A percentile compares a stretch with the other conserved stretches of the same genome.
Evolutionary conservation across 2,797 vertebrate genomes (phyloP).

Genomic region (Cetoscarus ocellatus): DNA sequence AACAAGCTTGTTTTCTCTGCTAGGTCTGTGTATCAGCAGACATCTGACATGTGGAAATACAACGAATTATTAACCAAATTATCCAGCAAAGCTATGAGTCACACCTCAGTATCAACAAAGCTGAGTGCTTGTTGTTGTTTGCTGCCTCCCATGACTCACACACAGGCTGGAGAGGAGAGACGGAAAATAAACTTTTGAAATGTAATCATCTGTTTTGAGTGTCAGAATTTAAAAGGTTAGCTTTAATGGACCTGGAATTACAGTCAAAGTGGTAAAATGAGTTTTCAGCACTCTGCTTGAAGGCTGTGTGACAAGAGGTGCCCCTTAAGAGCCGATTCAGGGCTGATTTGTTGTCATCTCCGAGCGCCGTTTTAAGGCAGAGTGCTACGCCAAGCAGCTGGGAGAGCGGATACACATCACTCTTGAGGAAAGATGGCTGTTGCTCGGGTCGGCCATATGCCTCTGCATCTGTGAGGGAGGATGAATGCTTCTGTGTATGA

Average conservation of each 20-base stretch:
- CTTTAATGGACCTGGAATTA: constrained; percentile 33
- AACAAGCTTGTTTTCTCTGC: constrained; percentile 43
- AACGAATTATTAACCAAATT: constrained; percentile 56
- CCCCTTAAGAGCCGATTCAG: constrained; percentile 30
- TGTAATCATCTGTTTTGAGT: constrained; percentile 17
- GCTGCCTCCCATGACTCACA: constrained; percentile 16
- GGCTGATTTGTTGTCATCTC: constrained; percentile 61
- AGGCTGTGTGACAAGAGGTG: constrained; percentile 40
- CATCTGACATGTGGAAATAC: constrained; percentile 46
- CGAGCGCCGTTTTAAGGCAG: constrained; percentile 34
- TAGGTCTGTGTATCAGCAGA: constrained; percentile 21
- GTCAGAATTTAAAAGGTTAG: constrained; percentile 38
- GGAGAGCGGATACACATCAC: constrained; percentile 52
- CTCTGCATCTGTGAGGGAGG: constrained; percentile 57
- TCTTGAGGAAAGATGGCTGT: constrained; percentile 58
- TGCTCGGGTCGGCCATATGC: constrained; percentile 64
- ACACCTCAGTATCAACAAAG: constrained; percentile 24
- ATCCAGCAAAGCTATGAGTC: constrained; percentile 29
- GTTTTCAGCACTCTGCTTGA: constrained; percentile 36
- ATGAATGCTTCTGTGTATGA: constrained; percentile 35
- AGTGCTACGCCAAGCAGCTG: constrained; percentile 62
- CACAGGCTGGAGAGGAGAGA: not conserved
- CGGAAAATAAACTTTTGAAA: constrained; percentile 18
- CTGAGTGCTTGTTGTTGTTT: constrained; percentile 8
- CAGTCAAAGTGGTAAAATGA: constrained; percentile 41